Conservation (phyloP, 2,797 vertebrate species). For the Taeniopygia guttata region DNA sequence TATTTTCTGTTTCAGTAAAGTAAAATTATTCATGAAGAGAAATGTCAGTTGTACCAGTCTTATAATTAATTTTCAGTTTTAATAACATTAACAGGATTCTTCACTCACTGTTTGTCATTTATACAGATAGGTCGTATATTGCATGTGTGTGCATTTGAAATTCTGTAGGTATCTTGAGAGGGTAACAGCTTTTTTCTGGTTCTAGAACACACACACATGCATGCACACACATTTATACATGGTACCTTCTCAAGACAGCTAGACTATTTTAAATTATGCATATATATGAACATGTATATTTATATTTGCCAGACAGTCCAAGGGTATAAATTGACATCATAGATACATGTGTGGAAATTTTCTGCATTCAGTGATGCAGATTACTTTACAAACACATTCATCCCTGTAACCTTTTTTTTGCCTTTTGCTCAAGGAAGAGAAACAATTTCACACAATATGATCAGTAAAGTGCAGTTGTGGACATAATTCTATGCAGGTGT, state of each 20-base stretch:
- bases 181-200: neutral
- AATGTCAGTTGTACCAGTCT: neutral
- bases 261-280: neutral
- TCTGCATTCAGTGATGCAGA: neutral
- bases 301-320: neutral
- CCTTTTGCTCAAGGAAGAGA: neutral
- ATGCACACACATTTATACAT: neutral
- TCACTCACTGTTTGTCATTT: neutral
- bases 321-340: neutral
- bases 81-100: neutral
- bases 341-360: neutral
- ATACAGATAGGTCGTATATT: neutral
- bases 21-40: neutral
- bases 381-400: neutral
- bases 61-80: neutral
- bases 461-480: neutral
- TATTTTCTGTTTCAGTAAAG: neutral
- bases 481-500: neutral
- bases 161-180: neutral
- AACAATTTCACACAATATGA: neutral
- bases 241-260: neutral
- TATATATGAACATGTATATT: neutral
- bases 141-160: neutral
- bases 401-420: neutral
- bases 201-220: neutral